phyloP scores from a whole-genome alignment of 2,113 vertebrate species.

The Dryoscopus gambensis region DNA sequence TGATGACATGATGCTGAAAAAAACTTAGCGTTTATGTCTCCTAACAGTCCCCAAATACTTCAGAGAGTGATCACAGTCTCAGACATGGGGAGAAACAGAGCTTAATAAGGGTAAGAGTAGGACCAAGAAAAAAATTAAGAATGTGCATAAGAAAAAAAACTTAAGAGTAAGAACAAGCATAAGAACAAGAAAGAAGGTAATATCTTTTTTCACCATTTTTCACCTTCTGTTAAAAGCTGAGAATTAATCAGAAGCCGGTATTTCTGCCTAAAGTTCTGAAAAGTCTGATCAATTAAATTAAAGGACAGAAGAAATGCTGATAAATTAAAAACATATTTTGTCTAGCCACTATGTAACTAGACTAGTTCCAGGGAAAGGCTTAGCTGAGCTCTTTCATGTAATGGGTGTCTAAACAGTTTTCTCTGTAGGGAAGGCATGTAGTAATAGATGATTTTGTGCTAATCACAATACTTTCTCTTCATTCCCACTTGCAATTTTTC shows the following conservation, averaged over 20 bases:
- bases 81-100: not conserved
- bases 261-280: not conserved
- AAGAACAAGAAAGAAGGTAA: not conserved
- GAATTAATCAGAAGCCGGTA: not conserved
- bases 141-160: not conserved
- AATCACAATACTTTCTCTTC: constrained; percentile 41
- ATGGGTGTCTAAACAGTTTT: not conserved
- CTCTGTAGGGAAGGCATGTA: constrained; percentile 20
- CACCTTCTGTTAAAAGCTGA: not conserved
- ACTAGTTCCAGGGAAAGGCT: not conserved
- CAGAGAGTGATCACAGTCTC: not conserved
- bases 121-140: not conserved
- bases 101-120: not conserved
- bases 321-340: constrained; percentile 23
- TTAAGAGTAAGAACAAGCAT: not conserved
- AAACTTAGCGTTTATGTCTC: not conserved
- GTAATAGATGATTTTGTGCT: not conserved
- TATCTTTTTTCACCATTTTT: not conserved
- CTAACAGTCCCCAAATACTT: not conserved
- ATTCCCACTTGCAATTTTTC: constrained; percentile 7
- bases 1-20: not conserved
- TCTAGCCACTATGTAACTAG: not conserved
- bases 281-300: not conserved
- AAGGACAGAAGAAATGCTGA: not conserved
- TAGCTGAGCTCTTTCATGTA: not conserved